Evolutionary conservation across 2,888 invertebrate genomes (phyloP), one percentile per base, ranked within the genome.

Genomic region (Sesia bembeciformis): DNA sequence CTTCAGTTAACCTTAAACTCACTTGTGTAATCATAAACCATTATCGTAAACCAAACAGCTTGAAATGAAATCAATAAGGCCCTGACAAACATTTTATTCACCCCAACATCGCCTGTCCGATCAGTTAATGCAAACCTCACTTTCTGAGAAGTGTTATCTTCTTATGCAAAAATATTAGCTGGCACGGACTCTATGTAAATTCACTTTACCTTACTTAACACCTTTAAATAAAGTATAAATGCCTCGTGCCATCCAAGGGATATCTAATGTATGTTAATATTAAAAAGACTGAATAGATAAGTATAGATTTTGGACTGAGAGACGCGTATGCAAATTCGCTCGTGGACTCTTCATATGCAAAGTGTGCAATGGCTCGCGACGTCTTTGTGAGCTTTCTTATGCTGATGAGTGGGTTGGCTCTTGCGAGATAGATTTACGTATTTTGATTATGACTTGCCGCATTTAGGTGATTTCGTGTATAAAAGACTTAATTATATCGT

Each of bases 161-260:
- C 77, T 81, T 86, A 86, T 86, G 84, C 84, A 85, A 87, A 81
- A 87, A 83, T 82, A 81, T 85, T 78, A 78, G 83, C 87, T 83
- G 86, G 89, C 84, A 88, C 73, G 78, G 83, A 84, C 84, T 79
- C 75, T 84, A 89, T 89, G 89, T 79, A 84, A 89, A 88, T 86
- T 67, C 59, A 56, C 64, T 70, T 67, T 70, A 76, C 78, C 76
- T 78, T 73, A 72, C 72, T 74, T 76, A 78, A 71, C 81, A 73
- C 77, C 68, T 76, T 78, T 74, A 76, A 77, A 76, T 75, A 72
- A 67, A 70, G 67, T 75, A 76, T 77, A 74, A 69, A 66, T 66
- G 68, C 58, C 82, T 76, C 81, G 81, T 81, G 84, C 78, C 50
- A 50, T 50, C 46, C 74, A 62, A 73, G 71, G 71, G 72, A 76